Evolutionary conservation across 1,140 invertebrate genomes (phyloP).

Genomic region (Drosophila malerkotliana): DNA sequence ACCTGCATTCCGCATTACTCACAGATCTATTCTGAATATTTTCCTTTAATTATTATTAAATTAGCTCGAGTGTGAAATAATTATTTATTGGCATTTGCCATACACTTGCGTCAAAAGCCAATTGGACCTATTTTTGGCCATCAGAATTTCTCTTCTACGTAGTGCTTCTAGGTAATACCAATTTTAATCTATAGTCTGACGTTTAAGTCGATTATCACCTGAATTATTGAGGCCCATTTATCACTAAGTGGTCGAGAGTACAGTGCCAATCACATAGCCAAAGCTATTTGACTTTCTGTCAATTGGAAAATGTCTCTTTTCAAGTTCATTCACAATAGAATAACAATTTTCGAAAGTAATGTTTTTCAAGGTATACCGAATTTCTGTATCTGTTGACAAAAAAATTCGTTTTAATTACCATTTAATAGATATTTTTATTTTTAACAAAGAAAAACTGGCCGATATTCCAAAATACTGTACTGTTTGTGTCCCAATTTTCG

Average conservation of each 20-base stretch:
- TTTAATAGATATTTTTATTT: constrained; percentile 55
- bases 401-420: constrained; percentile 43
- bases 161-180: background rate
- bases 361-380: background rate
- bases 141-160: background rate
- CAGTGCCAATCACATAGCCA: constrained; percentile 31
- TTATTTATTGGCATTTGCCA: constrained; percentile 40
- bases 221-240: constrained; percentile 12
- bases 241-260: constrained; percentile 5
- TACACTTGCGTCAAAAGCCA: constrained; percentile 17
- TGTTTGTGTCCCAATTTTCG: constrained; percentile 64
- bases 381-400: constrained; percentile 25
- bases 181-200: constrained; percentile 11
- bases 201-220: constrained; percentile 22
- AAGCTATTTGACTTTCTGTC: constrained; percentile 30
- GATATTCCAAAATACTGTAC: constrained; percentile 40
- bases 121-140: constrained; percentile 13
- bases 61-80: constrained; percentile 28
- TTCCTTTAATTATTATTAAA: constrained; percentile 36
- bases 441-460: constrained; percentile 27
- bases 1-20: constrained; percentile 29
- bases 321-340: background rate
- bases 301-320: background rate
- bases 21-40: constrained; percentile 16
- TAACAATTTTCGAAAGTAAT: background rate